These are phyloP conservation scores for Nomada lathburiana DNA, from an alignment of 2,888 invertebrate genomes.

Conservation along the genomic window DNA sequence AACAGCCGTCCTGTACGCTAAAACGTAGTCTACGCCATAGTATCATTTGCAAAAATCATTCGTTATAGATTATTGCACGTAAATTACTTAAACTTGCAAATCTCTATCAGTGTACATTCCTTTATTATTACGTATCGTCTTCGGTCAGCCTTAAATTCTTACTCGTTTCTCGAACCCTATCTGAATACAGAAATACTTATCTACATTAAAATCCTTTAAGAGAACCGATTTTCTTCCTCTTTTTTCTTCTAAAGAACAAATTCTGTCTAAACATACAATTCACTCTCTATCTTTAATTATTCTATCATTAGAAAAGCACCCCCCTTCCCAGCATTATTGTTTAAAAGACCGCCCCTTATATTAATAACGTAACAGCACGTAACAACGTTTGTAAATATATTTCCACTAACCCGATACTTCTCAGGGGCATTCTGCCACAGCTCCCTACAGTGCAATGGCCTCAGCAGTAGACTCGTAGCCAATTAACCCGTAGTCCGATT, in stretches of 20 bases:
- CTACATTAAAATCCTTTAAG: background rate
- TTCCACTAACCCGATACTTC: background rate
- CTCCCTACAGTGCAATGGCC: conserved; percentile 52
- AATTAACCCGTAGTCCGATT: conserved; percentile 35
- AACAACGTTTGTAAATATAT: conserved; percentile 22
- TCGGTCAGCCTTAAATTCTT: background rate
- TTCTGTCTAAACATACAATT: background rate
- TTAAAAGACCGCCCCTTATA: background rate
- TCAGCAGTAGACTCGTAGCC: conserved; percentile 40
- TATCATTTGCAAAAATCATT: too few relatives aligned
- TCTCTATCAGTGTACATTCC: too few relatives aligned
- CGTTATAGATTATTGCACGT: too few relatives aligned
- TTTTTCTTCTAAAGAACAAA: background rate
- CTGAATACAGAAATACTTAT: background rate
- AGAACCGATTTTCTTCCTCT: background rate
- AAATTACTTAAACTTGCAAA: too few relatives aligned
- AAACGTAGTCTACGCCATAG: too few relatives aligned
- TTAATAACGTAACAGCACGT: conserved; percentile 14
- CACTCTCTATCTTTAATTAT: background rate
- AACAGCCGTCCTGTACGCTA: too few relatives aligned
- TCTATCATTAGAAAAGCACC: background rate
- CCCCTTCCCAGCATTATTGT: background rate
- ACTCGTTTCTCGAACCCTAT: background rate
- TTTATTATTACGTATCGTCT: too few relatives aligned
- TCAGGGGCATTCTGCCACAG: conserved; percentile 43